Conservation (phyloP, 2,888 invertebrate genomes). For the Synergus laeviventris region DNA sequence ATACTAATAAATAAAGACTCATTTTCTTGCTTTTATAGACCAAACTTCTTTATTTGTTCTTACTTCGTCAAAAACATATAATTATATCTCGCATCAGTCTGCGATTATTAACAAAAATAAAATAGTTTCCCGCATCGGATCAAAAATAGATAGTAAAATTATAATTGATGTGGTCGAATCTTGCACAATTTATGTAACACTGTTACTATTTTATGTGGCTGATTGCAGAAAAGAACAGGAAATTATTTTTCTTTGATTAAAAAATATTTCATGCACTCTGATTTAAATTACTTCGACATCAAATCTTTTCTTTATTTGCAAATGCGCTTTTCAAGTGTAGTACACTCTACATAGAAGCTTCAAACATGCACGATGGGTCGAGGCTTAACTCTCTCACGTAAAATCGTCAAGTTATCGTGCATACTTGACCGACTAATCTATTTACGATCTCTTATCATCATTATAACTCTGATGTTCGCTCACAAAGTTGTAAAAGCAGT, state of each 20-base stretch:
- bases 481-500: slow-evolving; percentile 22
- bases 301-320: neutral
- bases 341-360: neutral
- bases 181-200: slow-evolving; percentile 22
- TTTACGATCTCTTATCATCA: slow-evolving; percentile 33
- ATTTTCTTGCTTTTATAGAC: neutral
- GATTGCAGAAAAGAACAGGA: slow-evolving; percentile 2
- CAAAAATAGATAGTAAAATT: no score
- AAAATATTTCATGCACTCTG: neutral
- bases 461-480: neutral
- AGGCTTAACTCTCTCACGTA: slow-evolving; percentile 15
- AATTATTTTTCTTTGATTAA: neutral
- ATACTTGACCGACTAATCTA: slow-evolving; percentile 39
- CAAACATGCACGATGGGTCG: slow-evolving; percentile 3
- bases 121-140: no score
- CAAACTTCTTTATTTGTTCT: slow-evolving; percentile 10
- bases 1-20: no score
- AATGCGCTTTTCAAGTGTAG: slow-evolving; percentile 29
- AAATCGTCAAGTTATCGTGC: slow-evolving; percentile 28
- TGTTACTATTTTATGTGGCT: neutral
- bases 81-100: neutral
- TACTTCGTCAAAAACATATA: slow-evolving; percentile 13
- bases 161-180: slow-evolving; percentile 7
- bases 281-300: neutral
- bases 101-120: neutral